A percentile compares a stretch with the other conserved stretches of the same genome.
phyloP scores from a whole-genome alignment of 2,797 vertebrate species.

The Trachops cirrhosus region DNA sequence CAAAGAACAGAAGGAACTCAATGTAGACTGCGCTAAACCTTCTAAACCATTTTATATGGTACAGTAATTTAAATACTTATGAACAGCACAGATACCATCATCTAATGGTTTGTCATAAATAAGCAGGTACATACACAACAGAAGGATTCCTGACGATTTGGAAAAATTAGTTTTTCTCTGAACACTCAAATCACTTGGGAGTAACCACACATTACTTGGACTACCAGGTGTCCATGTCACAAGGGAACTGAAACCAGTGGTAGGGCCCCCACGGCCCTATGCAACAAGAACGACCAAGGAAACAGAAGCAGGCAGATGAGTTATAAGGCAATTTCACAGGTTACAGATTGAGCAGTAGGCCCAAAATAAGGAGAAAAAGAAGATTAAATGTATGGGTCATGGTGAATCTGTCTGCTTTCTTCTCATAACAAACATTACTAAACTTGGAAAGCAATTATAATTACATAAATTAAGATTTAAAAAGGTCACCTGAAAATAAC shows the following conservation, averaged over 20 bases:
- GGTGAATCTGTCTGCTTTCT: background rate
- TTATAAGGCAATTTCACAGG: background rate
- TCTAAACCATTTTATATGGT: background rate
- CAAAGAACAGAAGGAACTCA: background rate
- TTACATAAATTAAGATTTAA: background rate
- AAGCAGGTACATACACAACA: background rate
- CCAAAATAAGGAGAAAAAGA: background rate
- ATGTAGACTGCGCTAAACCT: background rate
- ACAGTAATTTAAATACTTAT: conserved; percentile 20
- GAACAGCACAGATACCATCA: background rate
- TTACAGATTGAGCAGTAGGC: background rate
- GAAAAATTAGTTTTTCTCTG: background rate
- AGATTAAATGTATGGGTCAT: background rate
- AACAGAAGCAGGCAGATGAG: background rate
- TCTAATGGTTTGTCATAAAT: background rate
- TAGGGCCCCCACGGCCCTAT: background rate
- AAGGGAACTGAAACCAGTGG: background rate
- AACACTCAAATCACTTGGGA: background rate
- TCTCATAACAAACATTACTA: background rate
- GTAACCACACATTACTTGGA: background rate
- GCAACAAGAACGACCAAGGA: background rate
- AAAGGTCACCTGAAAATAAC: background rate
- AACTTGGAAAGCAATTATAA: conserved; percentile 17
- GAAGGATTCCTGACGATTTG: background rate
- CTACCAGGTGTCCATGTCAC: background rate